Evolutionary conservation across 2,888 invertebrate species (phyloP).

Genomic region (Melieria crassipennis): DNA sequence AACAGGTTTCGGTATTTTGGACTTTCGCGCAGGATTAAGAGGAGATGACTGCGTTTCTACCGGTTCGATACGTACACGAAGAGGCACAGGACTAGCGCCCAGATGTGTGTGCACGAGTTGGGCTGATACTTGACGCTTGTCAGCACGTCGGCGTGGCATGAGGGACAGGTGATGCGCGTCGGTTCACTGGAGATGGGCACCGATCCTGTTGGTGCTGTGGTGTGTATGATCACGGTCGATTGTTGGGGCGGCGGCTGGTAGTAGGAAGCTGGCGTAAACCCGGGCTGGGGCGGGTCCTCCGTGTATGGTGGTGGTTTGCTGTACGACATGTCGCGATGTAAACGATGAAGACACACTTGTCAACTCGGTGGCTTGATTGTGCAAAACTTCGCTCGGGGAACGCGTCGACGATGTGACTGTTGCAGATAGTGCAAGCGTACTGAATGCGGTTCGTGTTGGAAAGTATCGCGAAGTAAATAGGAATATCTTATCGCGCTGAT

Average conservation of each 20-base stretch:
- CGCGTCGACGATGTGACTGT: too few species aligned
- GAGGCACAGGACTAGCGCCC: conserved; percentile 57
- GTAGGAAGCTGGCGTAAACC: conserved; percentile 58
- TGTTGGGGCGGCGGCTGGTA: conserved; percentile 54
- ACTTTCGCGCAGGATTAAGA: too few species aligned
- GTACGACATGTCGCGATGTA: conserved; percentile 18
- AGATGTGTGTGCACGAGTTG: conserved; percentile 57
- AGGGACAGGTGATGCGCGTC: conserved; percentile 64
- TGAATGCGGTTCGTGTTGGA: too few species aligned
- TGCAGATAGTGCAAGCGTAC: too few species aligned
- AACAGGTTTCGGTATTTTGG: too few species aligned
- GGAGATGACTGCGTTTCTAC: too few species aligned
- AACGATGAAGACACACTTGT: conserved; percentile 51
- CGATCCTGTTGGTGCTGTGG: conserved; percentile 49
- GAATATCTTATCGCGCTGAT: too few species aligned
- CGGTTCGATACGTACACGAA: too few species aligned
- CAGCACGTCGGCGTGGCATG: conserved; percentile 66
- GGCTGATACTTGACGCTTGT: conserved; percentile 63
- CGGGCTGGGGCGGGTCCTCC: conserved; percentile 43
- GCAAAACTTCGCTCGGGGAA: too few species aligned
- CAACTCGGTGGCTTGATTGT: too few species aligned
- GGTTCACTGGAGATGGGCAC: conserved; percentile 51
- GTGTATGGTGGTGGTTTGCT: conserved; percentile 57
- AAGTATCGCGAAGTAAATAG: too few species aligned
- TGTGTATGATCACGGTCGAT: conserved; percentile 56